phyloP scores from a whole-genome alignment of 2,888 invertebrate species.

The Mystacides longicornis region DNA sequence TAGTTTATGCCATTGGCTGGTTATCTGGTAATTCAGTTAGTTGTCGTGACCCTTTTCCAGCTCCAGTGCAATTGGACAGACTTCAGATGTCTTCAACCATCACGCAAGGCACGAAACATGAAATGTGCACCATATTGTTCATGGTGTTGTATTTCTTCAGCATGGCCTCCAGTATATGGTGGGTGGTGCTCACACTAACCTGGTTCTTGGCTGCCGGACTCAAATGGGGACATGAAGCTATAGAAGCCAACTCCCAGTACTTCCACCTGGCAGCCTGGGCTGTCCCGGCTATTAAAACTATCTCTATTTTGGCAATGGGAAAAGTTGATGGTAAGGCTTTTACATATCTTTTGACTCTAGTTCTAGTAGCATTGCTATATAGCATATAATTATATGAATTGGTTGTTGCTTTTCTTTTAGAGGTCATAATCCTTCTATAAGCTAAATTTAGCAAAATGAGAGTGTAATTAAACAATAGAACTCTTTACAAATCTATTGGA shows the following conservation, averaged over 20 bases:
- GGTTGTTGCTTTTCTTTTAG: too few relatives aligned
- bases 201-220: slow-evolving; percentile 96
- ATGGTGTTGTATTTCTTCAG: slow-evolving; percentile 95
- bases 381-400: too few relatives aligned
- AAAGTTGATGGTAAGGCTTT: slow-evolving; percentile 93
- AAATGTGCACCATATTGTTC: slow-evolving; percentile 85
- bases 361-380: too few relatives aligned
- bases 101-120: slow-evolving; percentile 79
- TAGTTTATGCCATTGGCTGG: slow-evolving; percentile 84
- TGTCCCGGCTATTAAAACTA: slow-evolving; percentile 91
- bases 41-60: slow-evolving; percentile 73
- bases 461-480: too few relatives aligned
- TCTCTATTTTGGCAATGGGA: slow-evolving; percentile 89
- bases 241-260: slow-evolving; percentile 94
- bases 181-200: slow-evolving; percentile 91
- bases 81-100: slow-evolving; percentile 75
- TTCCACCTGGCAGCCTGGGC: slow-evolving; percentile 99
- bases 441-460: too few relatives aligned
- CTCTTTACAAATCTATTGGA: too few relatives aligned
- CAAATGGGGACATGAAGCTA: slow-evolving; percentile 98
- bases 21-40: slow-evolving; percentile 74
- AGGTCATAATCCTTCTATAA: too few relatives aligned
- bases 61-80: slow-evolving; percentile 60
- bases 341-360: too few relatives aligned
- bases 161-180: slow-evolving; percentile 97